Evolutionary conservation across 2,113 vertebrate species (phyloP).

Genomic region (Toxotes jaculatrix): DNA sequence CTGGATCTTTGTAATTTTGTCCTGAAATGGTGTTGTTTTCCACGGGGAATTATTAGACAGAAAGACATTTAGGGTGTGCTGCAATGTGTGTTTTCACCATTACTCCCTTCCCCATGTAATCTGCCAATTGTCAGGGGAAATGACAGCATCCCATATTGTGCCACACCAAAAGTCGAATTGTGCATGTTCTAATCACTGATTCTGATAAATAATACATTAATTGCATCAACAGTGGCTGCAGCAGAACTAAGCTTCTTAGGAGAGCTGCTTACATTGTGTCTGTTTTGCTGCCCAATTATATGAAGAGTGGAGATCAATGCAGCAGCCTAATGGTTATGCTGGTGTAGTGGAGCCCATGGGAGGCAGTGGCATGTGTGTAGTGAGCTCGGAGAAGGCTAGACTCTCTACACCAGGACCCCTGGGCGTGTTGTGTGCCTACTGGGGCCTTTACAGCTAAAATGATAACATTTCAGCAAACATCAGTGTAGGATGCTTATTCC

Average conservation of each 20-base stretch:
- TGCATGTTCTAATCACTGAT: constrained; percentile 65
- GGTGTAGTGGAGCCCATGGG: constrained; percentile 43
- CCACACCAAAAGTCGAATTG: constrained; percentile 48
- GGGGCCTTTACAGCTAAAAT: constrained; percentile 39
- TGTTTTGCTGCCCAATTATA: constrained; percentile 56
- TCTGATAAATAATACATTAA: constrained; percentile 76
- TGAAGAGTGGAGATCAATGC: constrained; percentile 63
- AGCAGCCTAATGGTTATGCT: constrained; percentile 56
- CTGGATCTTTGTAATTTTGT: constrained; percentile 23
- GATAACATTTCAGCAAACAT: constrained; percentile 49
- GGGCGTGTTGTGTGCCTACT: background rate
- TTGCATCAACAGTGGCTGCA: constrained; percentile 67
- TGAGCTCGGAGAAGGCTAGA: constrained; percentile 10
- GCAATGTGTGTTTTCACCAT: constrained; percentile 37
- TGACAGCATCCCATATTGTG: constrained; percentile 54
- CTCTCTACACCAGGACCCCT: constrained; percentile 32
- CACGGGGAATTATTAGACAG: constrained; percentile 1
- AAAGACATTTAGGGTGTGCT: constrained; percentile 15
- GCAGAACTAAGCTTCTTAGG: constrained; percentile 71
- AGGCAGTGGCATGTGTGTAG: constrained; percentile 20
- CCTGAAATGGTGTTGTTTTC: constrained; percentile 2
- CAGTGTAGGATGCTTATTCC: constrained; percentile 44
- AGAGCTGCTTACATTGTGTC: constrained; percentile 57
- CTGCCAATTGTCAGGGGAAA: constrained; percentile 46
- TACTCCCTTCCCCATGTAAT: constrained; percentile 49